phyloP scores from a whole-genome alignment of 2,888 invertebrate genomes.

The Glaucopsyche alexis region DNA sequence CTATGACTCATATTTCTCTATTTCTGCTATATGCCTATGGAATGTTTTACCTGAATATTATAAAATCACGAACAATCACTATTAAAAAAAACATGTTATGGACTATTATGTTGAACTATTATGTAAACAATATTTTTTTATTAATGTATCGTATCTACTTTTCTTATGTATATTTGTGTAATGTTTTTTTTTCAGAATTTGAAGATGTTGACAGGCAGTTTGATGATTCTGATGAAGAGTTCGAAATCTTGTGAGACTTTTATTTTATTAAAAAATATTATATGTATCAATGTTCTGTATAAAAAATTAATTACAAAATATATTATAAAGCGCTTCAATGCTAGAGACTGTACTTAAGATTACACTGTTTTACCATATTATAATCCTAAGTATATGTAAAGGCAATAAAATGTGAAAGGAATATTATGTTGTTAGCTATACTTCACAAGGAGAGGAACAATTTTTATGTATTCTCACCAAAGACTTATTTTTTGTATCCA shows the following conservation, averaged over 20 bases:
- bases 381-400: neutral
- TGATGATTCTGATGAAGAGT: conserved; percentile 90
- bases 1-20: too few species aligned
- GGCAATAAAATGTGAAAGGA: neutral
- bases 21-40: too few species aligned
- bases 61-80: too few species aligned
- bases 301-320: conserved; percentile 26
- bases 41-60: too few species aligned
- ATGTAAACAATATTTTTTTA: too few species aligned
- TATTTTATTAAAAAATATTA: conserved; percentile 35
- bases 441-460: neutral
- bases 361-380: neutral
- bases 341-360: conserved; percentile 20
- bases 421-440: conserved; percentile 12
- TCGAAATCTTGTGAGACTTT: conserved; percentile 85
- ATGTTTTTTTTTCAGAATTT: conserved; percentile 77
- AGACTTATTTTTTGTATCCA: conserved; percentile 14
- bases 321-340: conserved; percentile 1
- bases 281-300: conserved; percentile 21
- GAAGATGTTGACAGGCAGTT: conserved; percentile 82
- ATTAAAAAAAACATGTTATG: too few species aligned
- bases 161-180: neutral
- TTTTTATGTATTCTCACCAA: conserved; percentile 12
- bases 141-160: neutral
- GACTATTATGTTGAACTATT: too few species aligned